These are phyloP conservation scores for Aradus depressus DNA, from an alignment of 2,888 invertebrate species.

Conservation along the genomic window DNA sequence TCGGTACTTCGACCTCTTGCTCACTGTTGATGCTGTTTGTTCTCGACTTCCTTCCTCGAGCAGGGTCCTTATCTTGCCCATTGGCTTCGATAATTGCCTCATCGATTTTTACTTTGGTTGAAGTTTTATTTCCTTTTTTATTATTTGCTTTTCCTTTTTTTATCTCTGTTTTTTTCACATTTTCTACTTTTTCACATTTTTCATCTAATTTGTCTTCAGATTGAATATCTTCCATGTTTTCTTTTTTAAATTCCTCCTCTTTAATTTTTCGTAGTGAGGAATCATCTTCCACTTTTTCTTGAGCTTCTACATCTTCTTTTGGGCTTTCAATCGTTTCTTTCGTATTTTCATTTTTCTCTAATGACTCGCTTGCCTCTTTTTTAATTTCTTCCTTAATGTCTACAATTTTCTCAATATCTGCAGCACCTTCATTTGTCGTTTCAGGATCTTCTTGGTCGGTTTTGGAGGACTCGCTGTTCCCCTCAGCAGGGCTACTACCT, in stretches of 20 bases:
- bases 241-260: slow-evolving; percentile 1
- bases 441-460: not conserved
- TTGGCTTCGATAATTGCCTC: slow-evolving; percentile 1
- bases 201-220: slow-evolving; percentile 14
- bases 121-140: slow-evolving; percentile 12
- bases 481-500: not conserved
- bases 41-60: slow-evolving; percentile 18
- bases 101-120: too few relatives aligned
- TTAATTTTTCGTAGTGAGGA: not conserved
- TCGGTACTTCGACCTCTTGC: slow-evolving; percentile 19
- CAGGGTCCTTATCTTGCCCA: not conserved
- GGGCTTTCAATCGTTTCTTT: slow-evolving; percentile 12
- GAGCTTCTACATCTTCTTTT: slow-evolving; percentile 15
- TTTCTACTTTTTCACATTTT: not conserved
- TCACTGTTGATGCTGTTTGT: slow-evolving; percentile 15
- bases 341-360: not conserved
- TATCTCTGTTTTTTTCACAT: not conserved
- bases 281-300: slow-evolving; percentile 16
- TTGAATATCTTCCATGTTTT: slow-evolving; percentile 2
- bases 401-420: not conserved
- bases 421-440: not conserved
- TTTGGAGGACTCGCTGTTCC: not conserved
- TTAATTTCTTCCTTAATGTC: not conserved
- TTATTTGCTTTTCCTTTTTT: slow-evolving; percentile 5
- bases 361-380: not conserved